These are phyloP conservation scores for Epinephelus coioides DNA, from an alignment of 2,797 vertebrate genomes.

Conservation along the genomic window DNA sequence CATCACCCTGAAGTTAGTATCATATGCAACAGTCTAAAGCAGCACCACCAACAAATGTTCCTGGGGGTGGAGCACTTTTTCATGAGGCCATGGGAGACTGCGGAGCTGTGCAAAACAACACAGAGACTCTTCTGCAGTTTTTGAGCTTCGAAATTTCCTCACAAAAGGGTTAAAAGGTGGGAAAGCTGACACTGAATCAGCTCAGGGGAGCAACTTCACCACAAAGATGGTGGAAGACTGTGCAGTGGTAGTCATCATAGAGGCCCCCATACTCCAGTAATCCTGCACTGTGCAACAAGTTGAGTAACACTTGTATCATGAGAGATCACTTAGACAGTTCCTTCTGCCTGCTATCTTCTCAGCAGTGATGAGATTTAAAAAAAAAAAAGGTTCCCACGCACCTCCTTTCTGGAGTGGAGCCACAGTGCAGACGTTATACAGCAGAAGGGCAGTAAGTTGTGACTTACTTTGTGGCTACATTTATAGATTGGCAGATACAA, in stretches of 20 bases:
- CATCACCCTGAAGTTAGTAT: conserved; percentile 62
- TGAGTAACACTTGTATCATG: background rate
- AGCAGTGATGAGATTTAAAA: conserved; percentile 10
- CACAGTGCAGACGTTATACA: conserved; percentile 48
- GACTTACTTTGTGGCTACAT: conserved; percentile 57
- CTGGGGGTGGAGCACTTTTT: conserved; percentile 44
- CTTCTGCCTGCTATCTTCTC: conserved; percentile 35
- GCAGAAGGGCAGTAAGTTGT: conserved; percentile 48
- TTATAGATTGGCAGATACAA: conserved; percentile 33
- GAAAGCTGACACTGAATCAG: conserved; percentile 33
- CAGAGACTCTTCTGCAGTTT: conserved; percentile 28
- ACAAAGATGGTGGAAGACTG: conserved; percentile 55
- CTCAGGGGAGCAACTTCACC: conserved; percentile 31
- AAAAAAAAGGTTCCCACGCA: conserved; percentile 8
- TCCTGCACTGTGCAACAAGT: conserved; percentile 17
- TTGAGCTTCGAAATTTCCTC: conserved; percentile 29
- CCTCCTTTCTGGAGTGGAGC: conserved; percentile 21
- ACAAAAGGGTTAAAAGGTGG: background rate
- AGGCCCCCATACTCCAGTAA: conserved; percentile 14
- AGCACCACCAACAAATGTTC: conserved; percentile 40
- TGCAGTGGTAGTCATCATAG: conserved; percentile 28
- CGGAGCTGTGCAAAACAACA: conserved; percentile 33
- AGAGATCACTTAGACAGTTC: conserved; percentile 23
- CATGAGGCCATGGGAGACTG: conserved; percentile 35
- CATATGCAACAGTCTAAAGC: conserved; percentile 30